Evolutionary conservation across 64 coral and sea anemone species (phyloP).

Genomic region (Porites lutea): DNA sequence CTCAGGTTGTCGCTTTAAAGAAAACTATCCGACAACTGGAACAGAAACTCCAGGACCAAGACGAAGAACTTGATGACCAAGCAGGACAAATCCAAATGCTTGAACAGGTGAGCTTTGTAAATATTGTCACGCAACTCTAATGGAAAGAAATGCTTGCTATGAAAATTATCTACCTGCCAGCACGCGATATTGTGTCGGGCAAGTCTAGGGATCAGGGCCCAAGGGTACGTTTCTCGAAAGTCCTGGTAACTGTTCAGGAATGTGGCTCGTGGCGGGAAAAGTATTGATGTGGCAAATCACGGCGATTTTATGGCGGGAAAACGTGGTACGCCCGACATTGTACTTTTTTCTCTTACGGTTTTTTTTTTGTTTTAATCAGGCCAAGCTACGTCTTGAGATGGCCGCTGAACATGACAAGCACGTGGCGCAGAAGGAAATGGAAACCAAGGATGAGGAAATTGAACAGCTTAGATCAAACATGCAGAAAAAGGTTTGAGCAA

Average conservation of each 20-base stretch:
- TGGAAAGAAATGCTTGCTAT: too few species aligned
- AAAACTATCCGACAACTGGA: conserved; percentile 84
- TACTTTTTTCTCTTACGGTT: background rate
- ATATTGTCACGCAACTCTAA: too few species aligned
- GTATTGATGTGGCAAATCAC: too few species aligned
- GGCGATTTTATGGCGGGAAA: background rate
- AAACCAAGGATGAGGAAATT: conserved; percentile 87
- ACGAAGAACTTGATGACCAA: conserved; percentile 97
- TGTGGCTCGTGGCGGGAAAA: background rate
- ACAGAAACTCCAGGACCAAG: conserved; percentile 91
- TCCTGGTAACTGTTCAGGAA: background rate
- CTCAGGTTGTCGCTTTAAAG: conserved; percentile 74
- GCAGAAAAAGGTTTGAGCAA: conserved; percentile 73
- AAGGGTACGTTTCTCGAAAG: too few species aligned
- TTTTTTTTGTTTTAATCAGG: conserved; percentile 29
- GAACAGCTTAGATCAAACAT: conserved; percentile 83
- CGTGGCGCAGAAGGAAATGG: conserved; percentile 85
- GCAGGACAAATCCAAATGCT: conserved; percentile 94
- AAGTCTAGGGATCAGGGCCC: background rate
- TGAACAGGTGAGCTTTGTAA: conserved; percentile 64
- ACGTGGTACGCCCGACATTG: too few species aligned
- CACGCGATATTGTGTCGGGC: background rate
- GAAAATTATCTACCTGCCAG: too few species aligned
- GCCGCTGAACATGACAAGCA: conserved; percentile 85
- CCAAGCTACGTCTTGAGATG: conserved; percentile 95